Conservation (phyloP, 2,888 invertebrate species). For the Netelia inedita region DNA sequence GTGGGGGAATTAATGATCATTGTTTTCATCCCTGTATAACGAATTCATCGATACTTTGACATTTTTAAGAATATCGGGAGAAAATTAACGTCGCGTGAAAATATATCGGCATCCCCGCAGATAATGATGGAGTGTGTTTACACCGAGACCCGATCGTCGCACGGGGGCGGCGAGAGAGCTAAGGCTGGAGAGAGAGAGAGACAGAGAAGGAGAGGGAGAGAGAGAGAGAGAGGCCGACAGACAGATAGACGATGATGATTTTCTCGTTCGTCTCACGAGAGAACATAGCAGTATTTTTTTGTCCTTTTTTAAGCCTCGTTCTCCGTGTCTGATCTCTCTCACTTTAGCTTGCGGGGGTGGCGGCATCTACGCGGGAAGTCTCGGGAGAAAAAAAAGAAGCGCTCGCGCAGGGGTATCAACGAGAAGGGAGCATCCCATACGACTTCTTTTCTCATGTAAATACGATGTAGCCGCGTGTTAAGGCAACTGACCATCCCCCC, state of each 20-base stretch:
- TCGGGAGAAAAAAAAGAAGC: conserved; percentile 48
- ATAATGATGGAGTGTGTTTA: conserved; percentile 84
- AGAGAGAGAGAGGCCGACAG: no score
- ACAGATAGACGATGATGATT: no score
- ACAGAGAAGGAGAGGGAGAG: no score
- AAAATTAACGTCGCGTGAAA: no score
- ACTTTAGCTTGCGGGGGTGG: conserved; percentile 61
- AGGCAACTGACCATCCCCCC: conserved; percentile 80
- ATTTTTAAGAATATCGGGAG: no score
- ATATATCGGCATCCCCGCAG: conserved; percentile 71
- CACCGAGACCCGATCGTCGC: conserved; percentile 77
- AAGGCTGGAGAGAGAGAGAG: not conserved
- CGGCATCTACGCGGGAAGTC: conserved; percentile 57
- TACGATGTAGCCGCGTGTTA: conserved; percentile 84
- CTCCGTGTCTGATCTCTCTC: conserved; percentile 23
- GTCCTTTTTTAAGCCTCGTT: conserved; percentile 2
- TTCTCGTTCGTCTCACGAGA: conserved; percentile 61
- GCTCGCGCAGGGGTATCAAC: conserved; percentile 38
- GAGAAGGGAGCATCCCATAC: conserved; percentile 66
- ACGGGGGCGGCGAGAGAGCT: conserved; percentile 63
- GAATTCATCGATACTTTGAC: no score
- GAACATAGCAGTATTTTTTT: conserved; percentile 1
- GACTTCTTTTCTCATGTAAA: conserved; percentile 85
- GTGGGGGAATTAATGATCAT: not conserved
- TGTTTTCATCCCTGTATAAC: not conserved